Base-by-base conservation (phyloP, 2,888 invertebrate genomes). In the Morpho achilles region DNA sequence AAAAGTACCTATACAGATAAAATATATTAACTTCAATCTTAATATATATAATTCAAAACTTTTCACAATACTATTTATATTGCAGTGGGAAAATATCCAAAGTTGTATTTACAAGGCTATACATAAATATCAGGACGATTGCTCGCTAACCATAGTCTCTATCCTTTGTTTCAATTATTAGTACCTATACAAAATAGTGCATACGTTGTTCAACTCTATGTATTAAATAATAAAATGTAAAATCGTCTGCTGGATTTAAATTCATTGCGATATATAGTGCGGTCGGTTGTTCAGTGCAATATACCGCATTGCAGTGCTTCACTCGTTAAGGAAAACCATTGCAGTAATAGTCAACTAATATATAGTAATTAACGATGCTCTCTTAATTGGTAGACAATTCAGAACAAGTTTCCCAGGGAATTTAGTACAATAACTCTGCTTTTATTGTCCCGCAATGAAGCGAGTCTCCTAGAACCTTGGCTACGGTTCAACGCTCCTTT, bases 221-320 rank as follows among this genome's bases (percentile, higher is more conserved):
- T 42, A 55, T 54, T 66, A 61, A 51, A 47, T 22, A 43, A 58
- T 63, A 62, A 64, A 63, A 61, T 61, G 63, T 49, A 64, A 60
- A 67, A 63, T 62, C 48, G 67, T 52, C 53, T 58, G 66, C 42
- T 50, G 50, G 56, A 48, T 56, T 64, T 63, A 50, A 61, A 62
- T 58, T 60, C 62, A 65, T 66, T 55, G 64, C 61, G 59, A 57
- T 63, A 62, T 58, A 60, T 48, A 52, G 61, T 59, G 62, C 57
- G 61, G 62, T 60, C 56, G 62, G 58, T 59, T 60, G 64, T 59
- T 62, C 62, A 58, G 67, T 67, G 67, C 67, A 67, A 61, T 61
- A 63, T 68, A 67, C 68, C 68, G 68, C 68, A 68, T 64, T 68
- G 68, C 68, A 68, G 68, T 64, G 59, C 61, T 62, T 61, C 59